Percentiles rank a stretch among this genome's conserved stretches.
Conservation (phyloP, 2,888 invertebrate genomes). For the Tryphoninae sp. region DNA sequence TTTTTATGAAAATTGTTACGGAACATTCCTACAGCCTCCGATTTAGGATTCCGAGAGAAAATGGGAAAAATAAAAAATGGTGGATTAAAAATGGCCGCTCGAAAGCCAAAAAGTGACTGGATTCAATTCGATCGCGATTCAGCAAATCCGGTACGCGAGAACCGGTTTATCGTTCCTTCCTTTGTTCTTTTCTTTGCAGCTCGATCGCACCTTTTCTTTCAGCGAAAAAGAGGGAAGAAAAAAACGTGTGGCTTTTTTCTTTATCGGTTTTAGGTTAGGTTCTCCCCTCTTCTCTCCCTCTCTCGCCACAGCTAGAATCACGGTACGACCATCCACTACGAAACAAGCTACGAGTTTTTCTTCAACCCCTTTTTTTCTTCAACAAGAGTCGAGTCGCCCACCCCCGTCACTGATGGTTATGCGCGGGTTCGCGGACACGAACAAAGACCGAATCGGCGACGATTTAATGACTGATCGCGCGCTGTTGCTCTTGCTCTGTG, state of each 20-base stretch:
- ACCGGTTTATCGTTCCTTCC: constrained; percentile 36
- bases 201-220: constrained; percentile 43
- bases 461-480: constrained; percentile 80
- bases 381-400: not conserved
- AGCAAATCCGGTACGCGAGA: not conserved
- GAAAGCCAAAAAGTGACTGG: not conserved
- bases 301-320: constrained; percentile 42
- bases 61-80: no score
- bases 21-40: no score
- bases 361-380: constrained; percentile 26
- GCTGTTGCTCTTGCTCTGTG: constrained; percentile 73
- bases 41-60: no score
- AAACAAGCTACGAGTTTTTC: constrained; percentile 38
- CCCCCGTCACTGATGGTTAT: constrained; percentile 56
- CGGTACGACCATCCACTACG: constrained; percentile 15
- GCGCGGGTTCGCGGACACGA: constrained; percentile 67
- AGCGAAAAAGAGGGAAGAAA: constrained; percentile 44
- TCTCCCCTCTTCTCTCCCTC: constrained; percentile 33
- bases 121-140: not conserved
- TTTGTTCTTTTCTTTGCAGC: constrained; percentile 33
- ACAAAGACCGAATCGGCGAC: constrained; percentile 78
- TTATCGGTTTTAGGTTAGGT: constrained; percentile 57
- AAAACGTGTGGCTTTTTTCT: constrained; percentile 44
- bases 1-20: no score
- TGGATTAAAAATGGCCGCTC: no score